Percentiles rank a stretch among this genome's conserved stretches.
Evolutionary conservation across 2,888 invertebrate species (phyloP).

Genomic region (Onthophagus sagittarius): DNA sequence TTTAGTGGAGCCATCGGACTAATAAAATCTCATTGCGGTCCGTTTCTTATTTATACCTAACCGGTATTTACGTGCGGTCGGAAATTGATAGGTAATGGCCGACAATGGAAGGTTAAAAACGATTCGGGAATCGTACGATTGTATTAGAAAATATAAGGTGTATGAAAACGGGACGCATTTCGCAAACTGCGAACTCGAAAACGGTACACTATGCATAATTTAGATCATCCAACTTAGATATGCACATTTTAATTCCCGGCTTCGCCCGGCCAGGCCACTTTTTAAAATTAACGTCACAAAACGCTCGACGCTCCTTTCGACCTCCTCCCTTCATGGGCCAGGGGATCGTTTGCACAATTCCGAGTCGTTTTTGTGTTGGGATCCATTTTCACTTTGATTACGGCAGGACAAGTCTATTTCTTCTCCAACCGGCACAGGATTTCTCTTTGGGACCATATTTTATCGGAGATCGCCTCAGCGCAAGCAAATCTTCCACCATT

Average conservation of each 20-base stretch:
- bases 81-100: constrained; percentile 13
- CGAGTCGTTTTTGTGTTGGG: not conserved
- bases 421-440: not conserved
- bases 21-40: constrained; percentile 4
- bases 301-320: not conserved
- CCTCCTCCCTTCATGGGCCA: not conserved
- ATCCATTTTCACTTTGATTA: not conserved
- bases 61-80: constrained; percentile 1
- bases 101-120: not conserved
- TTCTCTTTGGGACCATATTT: not conserved
- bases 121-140: not conserved
- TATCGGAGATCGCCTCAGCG: not conserved
- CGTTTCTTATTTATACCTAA: constrained; percentile 8
- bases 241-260: constrained; percentile 3
- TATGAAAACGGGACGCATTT: not conserved
- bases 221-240: constrained; percentile 6
- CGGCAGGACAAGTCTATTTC: not conserved
- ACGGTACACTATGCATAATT: constrained; percentile 7
- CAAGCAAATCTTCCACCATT: not conserved
- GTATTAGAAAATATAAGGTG: constrained; percentile 12
- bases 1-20: not conserved
- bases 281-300: not conserved
- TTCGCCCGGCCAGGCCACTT: not conserved
- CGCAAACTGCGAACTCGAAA: constrained; percentile 5
- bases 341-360: not conserved